Evolutionary conservation across 2,113 vertebrate genomes (phyloP).

Genomic region (Centrocercus urophasianus): DNA sequence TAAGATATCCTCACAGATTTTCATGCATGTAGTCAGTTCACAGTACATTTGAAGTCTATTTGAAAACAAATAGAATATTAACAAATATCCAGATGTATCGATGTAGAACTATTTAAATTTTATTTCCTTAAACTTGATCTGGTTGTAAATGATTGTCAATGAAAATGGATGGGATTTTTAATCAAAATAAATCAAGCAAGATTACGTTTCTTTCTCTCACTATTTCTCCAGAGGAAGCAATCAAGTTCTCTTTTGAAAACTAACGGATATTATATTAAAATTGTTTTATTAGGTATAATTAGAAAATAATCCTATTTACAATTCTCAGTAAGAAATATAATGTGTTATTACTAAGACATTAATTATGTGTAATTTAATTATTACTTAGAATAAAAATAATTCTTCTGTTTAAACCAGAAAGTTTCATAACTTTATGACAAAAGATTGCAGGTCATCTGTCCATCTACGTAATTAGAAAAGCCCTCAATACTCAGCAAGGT

Average conservation of each 20-base stretch:
- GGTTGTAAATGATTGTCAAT: background rate
- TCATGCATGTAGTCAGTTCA: background rate
- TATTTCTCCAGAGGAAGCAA: conserved; percentile 24
- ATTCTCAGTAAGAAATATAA: background rate
- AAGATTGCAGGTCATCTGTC: background rate
- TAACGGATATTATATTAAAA: background rate
- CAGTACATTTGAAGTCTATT: background rate
- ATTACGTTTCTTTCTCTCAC: background rate
- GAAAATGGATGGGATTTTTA: background rate
- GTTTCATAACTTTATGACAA: background rate
- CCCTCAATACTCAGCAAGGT: background rate
- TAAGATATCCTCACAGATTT: background rate
- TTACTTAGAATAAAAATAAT: background rate
- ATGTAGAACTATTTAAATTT: background rate
- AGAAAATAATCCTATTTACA: conserved; percentile 4
- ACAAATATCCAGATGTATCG: background rate
- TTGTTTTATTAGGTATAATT: background rate
- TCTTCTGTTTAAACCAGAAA: background rate
- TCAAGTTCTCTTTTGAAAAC: background rate
- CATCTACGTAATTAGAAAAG: background rate
- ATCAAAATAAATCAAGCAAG: conserved; percentile 13
- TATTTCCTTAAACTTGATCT: background rate
- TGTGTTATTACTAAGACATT: background rate
- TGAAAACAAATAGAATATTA: background rate
- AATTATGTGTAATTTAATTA: background rate